These are phyloP conservation scores for Pyrrhia umbra DNA, from an alignment of 2,888 invertebrate genomes.

Conservation along the genomic window DNA sequence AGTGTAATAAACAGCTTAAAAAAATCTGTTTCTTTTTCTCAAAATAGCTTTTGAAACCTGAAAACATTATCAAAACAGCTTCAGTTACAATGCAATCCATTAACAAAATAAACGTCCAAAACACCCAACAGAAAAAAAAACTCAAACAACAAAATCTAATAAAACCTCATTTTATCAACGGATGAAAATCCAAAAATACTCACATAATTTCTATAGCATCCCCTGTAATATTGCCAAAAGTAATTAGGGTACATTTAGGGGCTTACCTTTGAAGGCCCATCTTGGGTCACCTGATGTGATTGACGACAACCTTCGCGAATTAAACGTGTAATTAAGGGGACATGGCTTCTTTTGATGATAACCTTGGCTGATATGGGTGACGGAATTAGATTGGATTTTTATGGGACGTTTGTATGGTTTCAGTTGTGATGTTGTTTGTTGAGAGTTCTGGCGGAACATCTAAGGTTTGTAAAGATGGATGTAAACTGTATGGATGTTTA, in stretches of 20 bases:
- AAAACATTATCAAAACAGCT: too few species aligned
- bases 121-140: not conserved
- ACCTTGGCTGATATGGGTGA: constrained; percentile 30
- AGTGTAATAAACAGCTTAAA: too few species aligned
- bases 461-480: not conserved
- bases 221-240: constrained; percentile 56
- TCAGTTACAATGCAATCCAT: not conserved
- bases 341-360: constrained; percentile 35
- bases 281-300: constrained; percentile 65
- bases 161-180: constrained; percentile 28
- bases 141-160: constrained; percentile 12
- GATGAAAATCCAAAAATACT: constrained; percentile 28
- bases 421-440: not conserved
- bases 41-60: too few species aligned
- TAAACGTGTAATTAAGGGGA: constrained; percentile 64
- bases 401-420: not conserved
- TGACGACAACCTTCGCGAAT: constrained; percentile 66
- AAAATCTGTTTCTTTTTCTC: too few species aligned
- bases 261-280: constrained; percentile 69
- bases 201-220: constrained; percentile 42
- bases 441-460: not conserved
- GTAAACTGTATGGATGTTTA: too few species aligned
- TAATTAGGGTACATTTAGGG: constrained; percentile 67
- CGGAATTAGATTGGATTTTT: constrained; percentile 40
- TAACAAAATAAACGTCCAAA: constrained; percentile 1